Conservation (phyloP, 2,113 vertebrate genomes). For the Panthera leo region DNA sequence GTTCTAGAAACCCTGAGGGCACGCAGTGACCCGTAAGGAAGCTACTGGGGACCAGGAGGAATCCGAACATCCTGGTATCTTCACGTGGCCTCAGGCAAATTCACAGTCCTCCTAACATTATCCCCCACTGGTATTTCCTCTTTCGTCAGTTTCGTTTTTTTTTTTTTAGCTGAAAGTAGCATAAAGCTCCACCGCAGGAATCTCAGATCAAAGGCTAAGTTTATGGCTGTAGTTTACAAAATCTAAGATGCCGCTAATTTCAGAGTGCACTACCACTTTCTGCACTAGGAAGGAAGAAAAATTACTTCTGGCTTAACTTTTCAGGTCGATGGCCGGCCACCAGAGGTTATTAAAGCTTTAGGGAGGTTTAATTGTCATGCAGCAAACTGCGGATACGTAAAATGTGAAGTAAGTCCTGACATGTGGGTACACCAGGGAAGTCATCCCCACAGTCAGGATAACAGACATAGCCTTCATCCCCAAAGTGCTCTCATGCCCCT, state of each 20-base stretch:
- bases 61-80: background rate
- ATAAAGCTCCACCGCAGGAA: background rate
- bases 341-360: background rate
- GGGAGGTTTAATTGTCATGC: background rate
- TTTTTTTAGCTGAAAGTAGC: background rate
- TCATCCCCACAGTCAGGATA: background rate
- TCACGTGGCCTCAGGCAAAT: background rate
- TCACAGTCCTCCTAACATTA: background rate
- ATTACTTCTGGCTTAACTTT: background rate
- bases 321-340: background rate
- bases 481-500: too few species aligned
- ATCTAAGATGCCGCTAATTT: background rate
- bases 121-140: background rate
- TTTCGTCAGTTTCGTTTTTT: background rate
- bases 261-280: background rate
- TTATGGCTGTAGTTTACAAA: background rate
- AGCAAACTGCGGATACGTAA: background rate
- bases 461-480: accelerated
- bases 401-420: background rate
- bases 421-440: background rate
- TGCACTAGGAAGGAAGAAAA: background rate
- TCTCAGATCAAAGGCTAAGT: background rate
- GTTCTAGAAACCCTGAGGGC: too few species aligned
- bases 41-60: accelerated
- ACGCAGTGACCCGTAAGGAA: accelerated